Evolutionary conservation across 2,797 vertebrate genomes (phyloP).

Genomic region (Neosalanx taihuensis): DNA sequence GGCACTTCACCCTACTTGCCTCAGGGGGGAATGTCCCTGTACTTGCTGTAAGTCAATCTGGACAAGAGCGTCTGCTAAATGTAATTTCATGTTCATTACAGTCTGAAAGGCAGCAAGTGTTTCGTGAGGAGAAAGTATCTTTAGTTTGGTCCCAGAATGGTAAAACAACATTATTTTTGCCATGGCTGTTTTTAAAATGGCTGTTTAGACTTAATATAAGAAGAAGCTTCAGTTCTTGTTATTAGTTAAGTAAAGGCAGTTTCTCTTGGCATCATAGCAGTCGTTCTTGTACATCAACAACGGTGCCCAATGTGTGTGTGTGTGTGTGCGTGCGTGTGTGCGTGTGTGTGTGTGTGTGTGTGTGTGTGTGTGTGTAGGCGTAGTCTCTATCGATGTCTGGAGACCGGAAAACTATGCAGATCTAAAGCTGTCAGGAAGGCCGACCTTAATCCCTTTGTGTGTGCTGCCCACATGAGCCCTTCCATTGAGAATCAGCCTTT

Average conservation of each 20-base stretch:
- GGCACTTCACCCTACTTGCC: too few species aligned
- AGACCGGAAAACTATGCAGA: conserved; percentile 62
- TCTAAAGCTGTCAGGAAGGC: conserved; percentile 66
- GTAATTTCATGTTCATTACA: too few species aligned
- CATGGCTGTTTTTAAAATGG: too few species aligned
- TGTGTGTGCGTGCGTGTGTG: neutral
- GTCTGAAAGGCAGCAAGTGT: neutral
- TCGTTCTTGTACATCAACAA: neutral
- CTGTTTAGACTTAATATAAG: too few species aligned
- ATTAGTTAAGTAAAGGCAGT: neutral
- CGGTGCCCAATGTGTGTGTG: too few species aligned
- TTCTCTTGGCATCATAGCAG: neutral
- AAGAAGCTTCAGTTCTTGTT: neutral
- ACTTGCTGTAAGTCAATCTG: too few species aligned
- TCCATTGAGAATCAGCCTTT: conserved; percentile 52
- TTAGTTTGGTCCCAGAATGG: neutral
- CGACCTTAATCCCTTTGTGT: conserved; percentile 64
- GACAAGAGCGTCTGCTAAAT: too few species aligned
- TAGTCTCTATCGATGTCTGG: conserved; percentile 54
- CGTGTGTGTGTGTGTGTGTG: conserved; percentile 7
- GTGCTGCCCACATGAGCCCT: conserved; percentile 61
- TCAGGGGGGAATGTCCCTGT: too few species aligned
- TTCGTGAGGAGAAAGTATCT: neutral
- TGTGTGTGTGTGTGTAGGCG: too few species aligned
- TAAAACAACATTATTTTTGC: too few species aligned